phyloP scores from a whole-genome alignment of 2,888 invertebrate genomes.

The Cheilosia vulpina region DNA sequence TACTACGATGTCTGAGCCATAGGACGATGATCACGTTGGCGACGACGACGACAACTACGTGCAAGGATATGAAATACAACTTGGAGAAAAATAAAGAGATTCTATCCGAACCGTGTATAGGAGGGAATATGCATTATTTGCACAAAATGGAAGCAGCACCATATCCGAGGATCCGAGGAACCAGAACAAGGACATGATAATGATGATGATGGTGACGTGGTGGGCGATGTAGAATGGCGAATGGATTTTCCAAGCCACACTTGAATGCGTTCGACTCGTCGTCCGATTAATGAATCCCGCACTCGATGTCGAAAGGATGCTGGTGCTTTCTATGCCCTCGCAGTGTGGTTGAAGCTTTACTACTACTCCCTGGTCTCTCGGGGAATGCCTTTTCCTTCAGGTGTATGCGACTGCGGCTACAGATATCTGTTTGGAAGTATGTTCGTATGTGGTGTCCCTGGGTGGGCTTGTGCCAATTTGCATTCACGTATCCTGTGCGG shows the following conservation, averaged over 20 bases:
- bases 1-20: slow-evolving; percentile 16
- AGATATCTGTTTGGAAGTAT: background rate
- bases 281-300: slow-evolving; percentile 70
- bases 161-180: slow-evolving; percentile 41
- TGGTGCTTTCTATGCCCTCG: slow-evolving; percentile 20
- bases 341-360: slow-evolving; percentile 37
- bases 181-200: slow-evolving; percentile 68
- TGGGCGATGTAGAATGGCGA: slow-evolving; percentile 48
- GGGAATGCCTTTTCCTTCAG: slow-evolving; percentile 62
- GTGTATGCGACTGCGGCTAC: slow-evolving; percentile 16
- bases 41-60: slow-evolving; percentile 19
- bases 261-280: slow-evolving; percentile 72
- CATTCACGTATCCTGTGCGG: slow-evolving; percentile 71
- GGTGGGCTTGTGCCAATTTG: slow-evolving; percentile 70
- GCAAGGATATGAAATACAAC: slow-evolving; percentile 51
- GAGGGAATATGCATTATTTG: slow-evolving; percentile 70
- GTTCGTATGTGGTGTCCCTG: slow-evolving; percentile 8
- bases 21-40: slow-evolving; percentile 30
- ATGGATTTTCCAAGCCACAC: slow-evolving; percentile 64
- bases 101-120: slow-evolving; percentile 52
- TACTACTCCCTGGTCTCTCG: slow-evolving; percentile 19
- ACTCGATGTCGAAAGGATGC: slow-evolving; percentile 58
- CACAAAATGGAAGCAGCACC: slow-evolving; percentile 59
- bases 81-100: slow-evolving; percentile 44
- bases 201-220: slow-evolving; percentile 22